A percentile compares a stretch with the other conserved stretches of the same genome.
phyloP scores from a whole-genome alignment of 2,797 vertebrate species.

The Coregonus suidteri region DNA sequence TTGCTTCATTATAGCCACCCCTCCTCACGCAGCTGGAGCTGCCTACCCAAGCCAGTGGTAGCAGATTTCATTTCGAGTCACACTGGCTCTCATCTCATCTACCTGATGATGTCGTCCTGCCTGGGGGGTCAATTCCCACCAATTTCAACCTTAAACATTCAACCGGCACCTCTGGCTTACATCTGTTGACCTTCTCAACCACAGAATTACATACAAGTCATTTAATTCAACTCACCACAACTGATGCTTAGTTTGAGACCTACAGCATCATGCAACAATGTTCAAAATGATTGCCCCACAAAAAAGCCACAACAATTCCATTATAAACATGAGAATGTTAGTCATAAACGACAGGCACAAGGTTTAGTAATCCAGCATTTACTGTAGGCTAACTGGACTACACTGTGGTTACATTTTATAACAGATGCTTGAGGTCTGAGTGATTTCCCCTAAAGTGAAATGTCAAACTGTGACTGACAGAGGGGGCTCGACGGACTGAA shows the following conservation, averaged over 20 bases:
- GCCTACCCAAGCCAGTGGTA: background rate
- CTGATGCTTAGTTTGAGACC: too few relatives aligned
- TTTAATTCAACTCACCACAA: too few relatives aligned
- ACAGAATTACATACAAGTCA: too few relatives aligned
- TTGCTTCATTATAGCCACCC: conserved; percentile 58
- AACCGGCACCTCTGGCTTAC: too few relatives aligned
- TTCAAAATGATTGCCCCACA: background rate
- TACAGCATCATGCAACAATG: too few relatives aligned
- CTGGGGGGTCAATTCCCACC: too few relatives aligned
- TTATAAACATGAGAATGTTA: background rate
- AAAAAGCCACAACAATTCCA: background rate
- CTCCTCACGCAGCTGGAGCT: background rate
- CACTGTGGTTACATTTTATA: background rate
- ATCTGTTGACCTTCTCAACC: too few relatives aligned
- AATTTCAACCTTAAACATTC: too few relatives aligned
- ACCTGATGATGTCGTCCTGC: too few relatives aligned
- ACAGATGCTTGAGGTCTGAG: background rate
- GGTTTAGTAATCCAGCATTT: background rate
- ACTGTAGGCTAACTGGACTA: background rate
- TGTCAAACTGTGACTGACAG: conserved; percentile 31
- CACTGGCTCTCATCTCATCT: too few relatives aligned
- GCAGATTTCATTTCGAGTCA: background rate
- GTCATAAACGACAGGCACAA: background rate
- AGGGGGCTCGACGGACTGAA: background rate
- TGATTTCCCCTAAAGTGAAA: conserved; percentile 14